Conservation (phyloP, 2,113 vertebrate genomes). For the Ancistrus triradiatus region DNA sequence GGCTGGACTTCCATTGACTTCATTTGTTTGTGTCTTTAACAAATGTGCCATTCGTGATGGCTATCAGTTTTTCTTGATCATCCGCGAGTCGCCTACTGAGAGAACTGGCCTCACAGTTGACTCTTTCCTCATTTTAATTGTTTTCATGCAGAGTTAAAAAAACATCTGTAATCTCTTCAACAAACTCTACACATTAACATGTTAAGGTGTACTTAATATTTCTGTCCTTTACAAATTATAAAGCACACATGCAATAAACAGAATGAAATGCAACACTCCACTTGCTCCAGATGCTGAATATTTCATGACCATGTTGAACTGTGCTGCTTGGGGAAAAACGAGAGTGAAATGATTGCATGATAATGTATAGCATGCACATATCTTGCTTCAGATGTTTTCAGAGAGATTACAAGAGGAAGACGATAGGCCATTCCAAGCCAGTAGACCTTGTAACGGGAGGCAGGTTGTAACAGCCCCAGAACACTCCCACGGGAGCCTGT, state of each 20-base stretch:
- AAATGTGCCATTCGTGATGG: conserved; percentile 60
- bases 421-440: conserved; percentile 61
- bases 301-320: conserved; percentile 29
- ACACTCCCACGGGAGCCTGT: conserved; percentile 69
- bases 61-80: conserved; percentile 57
- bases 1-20: conserved; percentile 52
- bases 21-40: conserved; percentile 62
- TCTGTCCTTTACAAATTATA: neutral
- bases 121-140: conserved; percentile 3
- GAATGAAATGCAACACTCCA: conserved; percentile 11
- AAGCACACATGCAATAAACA: neutral
- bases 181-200: too few relatives aligned
- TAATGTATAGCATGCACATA: conserved; percentile 57
- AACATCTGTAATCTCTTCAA: too few relatives aligned
- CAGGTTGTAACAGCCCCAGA: conserved; percentile 73
- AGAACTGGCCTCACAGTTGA: conserved; percentile 29
- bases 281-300: conserved; percentile 15
- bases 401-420: conserved; percentile 64
- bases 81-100: conserved; percentile 47
- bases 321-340: conserved; percentile 46
- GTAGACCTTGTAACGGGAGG: conserved; percentile 76
- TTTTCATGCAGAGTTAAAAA: neutral
- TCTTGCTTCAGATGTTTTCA: conserved; percentile 63
- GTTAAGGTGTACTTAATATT: too few relatives aligned
- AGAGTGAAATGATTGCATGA: conserved; percentile 52